Conservation (phyloP, 30 jellyfish, hydroid and myxozoan genomes). For the Chironex yamaguchii region DNA sequence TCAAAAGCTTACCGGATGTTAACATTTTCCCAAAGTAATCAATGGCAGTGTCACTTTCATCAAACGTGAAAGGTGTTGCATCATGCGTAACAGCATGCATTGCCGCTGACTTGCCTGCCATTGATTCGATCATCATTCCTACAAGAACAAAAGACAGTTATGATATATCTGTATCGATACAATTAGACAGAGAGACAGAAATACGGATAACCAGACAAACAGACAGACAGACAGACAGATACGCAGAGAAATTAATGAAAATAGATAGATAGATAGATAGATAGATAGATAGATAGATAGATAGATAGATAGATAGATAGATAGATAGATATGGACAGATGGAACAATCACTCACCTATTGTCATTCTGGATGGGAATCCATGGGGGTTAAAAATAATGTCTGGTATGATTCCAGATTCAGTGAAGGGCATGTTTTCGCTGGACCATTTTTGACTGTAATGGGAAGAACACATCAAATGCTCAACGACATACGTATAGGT, state of each 20-base stretch:
- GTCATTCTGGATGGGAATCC: slow-evolving; percentile 99
- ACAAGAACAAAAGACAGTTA: not conserved
- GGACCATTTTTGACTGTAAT: slow-evolving; percentile 94
- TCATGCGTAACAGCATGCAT: slow-evolving; percentile 94
- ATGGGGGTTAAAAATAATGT: slow-evolving; percentile 96
- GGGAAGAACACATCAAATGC: not conserved
- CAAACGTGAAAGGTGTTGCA: slow-evolving; percentile 94
- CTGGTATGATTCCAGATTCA: slow-evolving; percentile 98
- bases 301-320: too few relatives aligned
- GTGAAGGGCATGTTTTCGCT: slow-evolving; percentile 96
- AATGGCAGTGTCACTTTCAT: slow-evolving; percentile 89
- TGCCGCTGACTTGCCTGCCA: slow-evolving; percentile 99
- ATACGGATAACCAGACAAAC: not conserved
- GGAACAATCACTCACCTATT: slow-evolving; percentile 89
- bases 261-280: too few relatives aligned
- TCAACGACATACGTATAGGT: not conserved
- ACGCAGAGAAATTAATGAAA: not conserved
- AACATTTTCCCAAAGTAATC: slow-evolving; percentile 86
- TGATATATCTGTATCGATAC: too few relatives aligned
- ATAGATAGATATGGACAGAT: too few relatives aligned
- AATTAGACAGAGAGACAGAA: not conserved
- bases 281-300: too few relatives aligned
- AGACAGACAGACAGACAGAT: not conserved
- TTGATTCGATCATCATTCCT: slow-evolving; percentile 98
- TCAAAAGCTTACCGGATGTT: slow-evolving; percentile 61